Evolutionary conservation across 2,113 vertebrate genomes (phyloP).

Genomic region (Colaptes auratus): DNA sequence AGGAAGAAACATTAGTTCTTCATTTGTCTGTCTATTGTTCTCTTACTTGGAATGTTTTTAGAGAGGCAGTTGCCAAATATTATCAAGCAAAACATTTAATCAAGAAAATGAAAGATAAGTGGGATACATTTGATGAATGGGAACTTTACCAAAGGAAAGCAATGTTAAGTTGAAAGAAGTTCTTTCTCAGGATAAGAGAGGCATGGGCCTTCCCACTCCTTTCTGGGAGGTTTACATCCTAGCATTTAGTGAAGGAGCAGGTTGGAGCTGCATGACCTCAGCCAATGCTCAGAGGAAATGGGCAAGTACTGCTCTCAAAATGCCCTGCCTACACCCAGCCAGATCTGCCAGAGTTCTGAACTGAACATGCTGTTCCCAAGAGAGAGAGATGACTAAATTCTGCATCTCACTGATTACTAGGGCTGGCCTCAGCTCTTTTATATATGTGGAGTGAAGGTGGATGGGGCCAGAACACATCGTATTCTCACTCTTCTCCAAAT

Average conservation of each 20-base stretch:
- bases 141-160: constrained; percentile 28
- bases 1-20: constrained; percentile 54
- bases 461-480: not conserved
- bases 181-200: not conserved
- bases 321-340: not conserved
- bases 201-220: not conserved
- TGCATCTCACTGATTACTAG: not conserved
- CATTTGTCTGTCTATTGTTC: constrained; percentile 57
- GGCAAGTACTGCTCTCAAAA: not conserved
- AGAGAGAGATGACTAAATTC: not conserved
- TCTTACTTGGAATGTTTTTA: constrained; percentile 58
- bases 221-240: not conserved
- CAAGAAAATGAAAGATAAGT: constrained; percentile 40
- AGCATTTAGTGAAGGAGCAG: not conserved
- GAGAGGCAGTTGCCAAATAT: constrained; percentile 38
- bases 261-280: not conserved
- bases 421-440: not conserved
- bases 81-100: constrained; percentile 52
- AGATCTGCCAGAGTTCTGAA: not conserved
- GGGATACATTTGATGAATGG: constrained; percentile 30
- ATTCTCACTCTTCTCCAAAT: not conserved
- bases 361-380: not conserved
- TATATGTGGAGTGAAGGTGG: not conserved
- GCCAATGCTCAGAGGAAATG: not conserved
- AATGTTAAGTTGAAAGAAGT: not conserved